Evolutionary conservation across 1,140 invertebrate species (phyloP), one percentile per base, ranked within the genome.

Genomic region (Drosophila funebris): DNA sequence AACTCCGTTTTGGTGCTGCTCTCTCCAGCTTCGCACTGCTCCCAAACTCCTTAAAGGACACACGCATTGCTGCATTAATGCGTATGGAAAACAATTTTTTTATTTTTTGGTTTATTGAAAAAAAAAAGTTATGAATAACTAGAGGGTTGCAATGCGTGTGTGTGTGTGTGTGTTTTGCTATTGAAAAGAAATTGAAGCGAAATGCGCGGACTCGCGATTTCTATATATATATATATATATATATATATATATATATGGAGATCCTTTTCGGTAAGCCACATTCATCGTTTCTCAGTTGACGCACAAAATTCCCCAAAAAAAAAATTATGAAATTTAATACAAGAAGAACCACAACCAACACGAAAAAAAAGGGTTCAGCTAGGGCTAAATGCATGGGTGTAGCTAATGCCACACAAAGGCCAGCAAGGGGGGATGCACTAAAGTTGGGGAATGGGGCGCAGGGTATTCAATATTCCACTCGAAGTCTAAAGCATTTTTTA

Each of bases 31-130:
- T n/a, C 44, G 4, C 3, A 16, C 18, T 9, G 7, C 14, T 13
- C 31, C 16, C n/a, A 29, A 0, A 44, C 64, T 53, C 48, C 58
- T 29, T 0, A 6, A 36, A 16, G 41, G 24, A 11, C 18, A 9
- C 69, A 87, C 82, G 82, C 82, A 87, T 78, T 78, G 82, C 82
- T 87, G 82, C 82, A 87, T 87, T 87, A 87, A 87, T 87, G 82
- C 82, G 82, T 88, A 87, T 87, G 78, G 83, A 87, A 88, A 88
- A 88, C 78, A 87, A 73, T 78, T 76, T 83, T 82, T 75, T 72
- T 62, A n/a, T n/a, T 18, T 52, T 41, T 14, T 22, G 46, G 14
- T 36, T 48, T 62, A 57, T 37, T 16, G 37, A 16, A 57, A 73
- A 71, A 58, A 57, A 72, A 70, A 69, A 50, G 16, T 68, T 71